Evolutionary conservation across 2,888 invertebrate genomes (phyloP), one percentile per base, ranked within the genome.

Genomic region (Diaphora mendica): DNA sequence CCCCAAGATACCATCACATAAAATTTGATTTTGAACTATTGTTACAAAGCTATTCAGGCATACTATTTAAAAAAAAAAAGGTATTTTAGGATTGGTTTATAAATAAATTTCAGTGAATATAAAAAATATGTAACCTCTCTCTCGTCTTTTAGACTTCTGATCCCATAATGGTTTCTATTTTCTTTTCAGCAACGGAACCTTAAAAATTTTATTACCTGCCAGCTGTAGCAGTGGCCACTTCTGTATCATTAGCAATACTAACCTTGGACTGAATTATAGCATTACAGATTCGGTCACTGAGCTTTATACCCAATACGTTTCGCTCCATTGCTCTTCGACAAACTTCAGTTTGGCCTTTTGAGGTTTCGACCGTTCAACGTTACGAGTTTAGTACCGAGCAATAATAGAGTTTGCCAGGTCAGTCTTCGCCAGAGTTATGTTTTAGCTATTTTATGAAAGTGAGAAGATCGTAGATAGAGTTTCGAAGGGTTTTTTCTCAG

Each of bases 261-360:
- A 70, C 44, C 48, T 65, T 67, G 66, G 62, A n/a, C 39, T 48
- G 39, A 70, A 67, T 73, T 55, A 65, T 70, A 48, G 73, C 30
- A 59, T 66, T 73, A 69, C 55, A 44, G 73, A 66, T 73, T 48
- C 73, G 73, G 70, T 73, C 73, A 73, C 73, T 73, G 73, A 70
- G 70, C 73, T 73, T 73, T 70, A 70, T 65, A 59, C 69, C 69
- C 72, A 69, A 73, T 73, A 73, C 66, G 66, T 11, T 70, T 48
- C 70, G 70, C 70, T 73, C 70, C 73, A 70, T 70, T 62, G 66
- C 42, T 73, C 70, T 73, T 73, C 48, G 70, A 35, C 44, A 67
- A 73, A 73, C 73, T 73, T 64, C 62, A 66, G 35, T 66, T 73
- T 35, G 73, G 59, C 66, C 70, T 73, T 73, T 70, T 70, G 66